These are phyloP conservation scores for Myrmophylax atrothorax DNA, from an alignment of 2,113 vertebrate species.

Conservation along the genomic window DNA sequence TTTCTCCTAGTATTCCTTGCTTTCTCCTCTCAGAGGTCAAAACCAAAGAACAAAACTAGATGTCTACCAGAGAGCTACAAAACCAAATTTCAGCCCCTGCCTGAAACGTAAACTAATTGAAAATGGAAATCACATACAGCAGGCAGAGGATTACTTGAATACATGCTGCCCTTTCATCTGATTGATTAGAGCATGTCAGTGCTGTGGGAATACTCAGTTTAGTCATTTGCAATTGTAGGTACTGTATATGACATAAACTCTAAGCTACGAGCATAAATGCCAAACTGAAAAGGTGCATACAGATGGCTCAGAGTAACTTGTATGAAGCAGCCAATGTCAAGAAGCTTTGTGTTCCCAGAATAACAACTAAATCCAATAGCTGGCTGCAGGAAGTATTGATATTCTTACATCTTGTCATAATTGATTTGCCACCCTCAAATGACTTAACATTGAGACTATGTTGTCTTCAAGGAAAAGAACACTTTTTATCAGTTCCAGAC, in stretches of 20 bases:
- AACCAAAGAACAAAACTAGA: neutral
- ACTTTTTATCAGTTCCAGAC: neutral
- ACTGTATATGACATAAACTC: neutral
- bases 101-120: constrained; percentile 13
- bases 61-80: neutral
- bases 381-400: neutral
- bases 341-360: neutral
- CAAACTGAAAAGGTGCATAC: neutral
- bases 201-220: neutral
- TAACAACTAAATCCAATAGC: neutral
- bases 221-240: neutral
- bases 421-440: neutral
- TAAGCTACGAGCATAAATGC: neutral
- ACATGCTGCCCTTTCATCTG: neutral
- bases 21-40: neutral
- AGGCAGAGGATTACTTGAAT: neutral
- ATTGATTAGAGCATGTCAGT: neutral
- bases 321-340: neutral
- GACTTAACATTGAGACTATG: neutral
- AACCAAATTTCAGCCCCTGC: neutral
- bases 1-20: neutral
- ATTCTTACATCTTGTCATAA: neutral
- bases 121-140: neutral
- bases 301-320: neutral
- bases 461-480: neutral